phyloP scores from a whole-genome alignment of 35 echinoderm and acorn worm species.

The Lytechinus variegatus region DNA sequence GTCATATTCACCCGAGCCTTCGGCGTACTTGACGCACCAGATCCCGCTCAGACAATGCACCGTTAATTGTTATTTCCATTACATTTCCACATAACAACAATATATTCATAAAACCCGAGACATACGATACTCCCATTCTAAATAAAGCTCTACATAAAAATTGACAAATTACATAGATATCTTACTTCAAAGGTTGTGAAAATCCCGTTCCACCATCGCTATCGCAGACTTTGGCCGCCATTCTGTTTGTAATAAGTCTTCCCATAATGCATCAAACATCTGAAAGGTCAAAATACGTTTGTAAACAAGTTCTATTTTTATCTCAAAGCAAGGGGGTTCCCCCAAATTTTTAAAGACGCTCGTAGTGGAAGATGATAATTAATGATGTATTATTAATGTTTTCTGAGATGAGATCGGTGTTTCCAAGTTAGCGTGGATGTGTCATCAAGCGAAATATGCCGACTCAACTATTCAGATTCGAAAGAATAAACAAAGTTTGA shows the following conservation, averaged over 20 bases:
- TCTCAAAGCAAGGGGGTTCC: background rate
- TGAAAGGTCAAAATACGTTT: conserved; percentile 29
- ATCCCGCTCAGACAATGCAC: background rate
- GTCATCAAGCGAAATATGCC: too few relatives aligned
- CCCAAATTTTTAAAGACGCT: background rate
- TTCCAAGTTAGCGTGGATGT: too few relatives aligned
- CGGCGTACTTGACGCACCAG: background rate
- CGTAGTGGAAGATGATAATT: too few relatives aligned
- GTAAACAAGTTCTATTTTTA: conserved; percentile 48
- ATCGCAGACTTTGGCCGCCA: background rate
- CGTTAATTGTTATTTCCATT: background rate
- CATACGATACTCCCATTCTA: too few relatives aligned
- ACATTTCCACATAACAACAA: background rate
- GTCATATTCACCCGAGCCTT: background rate
- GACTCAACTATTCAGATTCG: too few relatives aligned
- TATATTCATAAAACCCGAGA: background rate
- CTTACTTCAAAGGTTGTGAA: conserved; percentile 25
- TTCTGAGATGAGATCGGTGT: too few relatives aligned
- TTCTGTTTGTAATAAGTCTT: background rate
- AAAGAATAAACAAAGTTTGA: too few relatives aligned
- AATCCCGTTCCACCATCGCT: background rate
- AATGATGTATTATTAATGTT: too few relatives aligned
- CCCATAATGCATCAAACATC: conserved; percentile 12
- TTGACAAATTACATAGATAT: background rate
- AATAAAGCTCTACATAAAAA: too few relatives aligned